Evolutionary conservation across 2,888 invertebrate species (phyloP), one percentile per base, ranked within the genome.

Genomic region (Agrochola lota): DNA sequence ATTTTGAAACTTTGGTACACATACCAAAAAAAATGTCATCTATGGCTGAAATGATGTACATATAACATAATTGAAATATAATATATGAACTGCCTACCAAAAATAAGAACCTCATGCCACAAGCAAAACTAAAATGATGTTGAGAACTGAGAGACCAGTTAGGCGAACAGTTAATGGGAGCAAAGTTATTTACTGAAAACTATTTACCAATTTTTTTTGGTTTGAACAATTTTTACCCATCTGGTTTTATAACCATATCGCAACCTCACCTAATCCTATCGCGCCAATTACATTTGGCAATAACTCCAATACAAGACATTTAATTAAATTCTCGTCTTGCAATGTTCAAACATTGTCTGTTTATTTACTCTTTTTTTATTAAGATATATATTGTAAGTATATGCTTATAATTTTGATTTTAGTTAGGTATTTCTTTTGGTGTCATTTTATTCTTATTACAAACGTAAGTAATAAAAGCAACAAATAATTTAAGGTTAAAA

Each of bases 21-120:
- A 99, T 99, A 97, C 99, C 99, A 87, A 99, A 99, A 96, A 99
- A 99, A 95, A 99, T 99, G 99, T 99, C 99, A 69, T 98, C 98
- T 78, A 99, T 99, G 99, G 99, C 99, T 80, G 99, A 99, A 97
- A 99, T 99, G 99, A 99, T 99, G 99, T 99, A 99, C 94, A 99
- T 99, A 96, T 98, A 97, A 78, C 64, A 59, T 60, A 71, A 15
- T 63, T 70, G 1, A 52, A 46, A 62, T n/a, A 9, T 26, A 76
- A 23, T 66, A 66, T 9, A 46, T 66, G 35, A 73, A 59, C 7
- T 81, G 46, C 52, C 35, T 52, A 66, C 76, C 62, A 80, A 80
- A 81, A 49, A 62, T 60, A 46, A 40, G 40, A 66, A 62, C n/a
- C 40, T 55, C n/a, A 35, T 52, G 17, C 17, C 40, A 57, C 63